These are phyloP conservation scores for Hemicrepidius hirtus DNA, from an alignment of 2,888 invertebrate genomes.

Conservation along the genomic window DNA sequence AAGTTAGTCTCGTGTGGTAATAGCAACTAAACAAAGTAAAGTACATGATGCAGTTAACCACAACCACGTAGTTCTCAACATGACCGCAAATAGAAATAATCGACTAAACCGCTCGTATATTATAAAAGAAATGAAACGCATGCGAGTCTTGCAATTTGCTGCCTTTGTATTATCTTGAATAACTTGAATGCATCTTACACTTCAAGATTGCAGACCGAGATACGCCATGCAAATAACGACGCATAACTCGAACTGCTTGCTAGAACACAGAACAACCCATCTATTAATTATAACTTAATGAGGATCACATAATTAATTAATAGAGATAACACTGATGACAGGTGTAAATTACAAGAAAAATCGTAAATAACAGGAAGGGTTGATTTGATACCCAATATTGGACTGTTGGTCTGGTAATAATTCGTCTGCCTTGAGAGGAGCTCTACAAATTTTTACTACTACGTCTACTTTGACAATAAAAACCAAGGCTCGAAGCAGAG, in stretches of 20 bases:
- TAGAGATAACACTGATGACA: constrained; percentile 51
- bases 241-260: constrained; percentile 47
- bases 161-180: constrained; percentile 55
- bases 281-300: constrained; percentile 57
- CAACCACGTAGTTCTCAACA: constrained; percentile 47
- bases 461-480: constrained; percentile 38
- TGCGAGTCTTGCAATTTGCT: constrained; percentile 53
- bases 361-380: constrained; percentile 32
- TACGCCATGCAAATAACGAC: constrained; percentile 50
- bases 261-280: constrained; percentile 41
- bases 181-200: constrained; percentile 55
- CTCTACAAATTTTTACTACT: constrained; percentile 21
- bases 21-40: constrained; percentile 42
- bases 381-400: constrained; percentile 14
- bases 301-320: constrained; percentile 54
- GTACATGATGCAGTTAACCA: constrained; percentile 49
- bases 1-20: constrained; percentile 41
- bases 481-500: constrained; percentile 32
- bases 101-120: constrained; percentile 50
- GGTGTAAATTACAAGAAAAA: constrained; percentile 36
- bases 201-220: constrained; percentile 53
- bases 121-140: constrained; percentile 53
- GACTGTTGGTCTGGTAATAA: not conserved
- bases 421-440: not conserved
- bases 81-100: constrained; percentile 51